Conservation (phyloP, 1,140 invertebrate genomes). For the Latrodectus geometricus region DNA sequence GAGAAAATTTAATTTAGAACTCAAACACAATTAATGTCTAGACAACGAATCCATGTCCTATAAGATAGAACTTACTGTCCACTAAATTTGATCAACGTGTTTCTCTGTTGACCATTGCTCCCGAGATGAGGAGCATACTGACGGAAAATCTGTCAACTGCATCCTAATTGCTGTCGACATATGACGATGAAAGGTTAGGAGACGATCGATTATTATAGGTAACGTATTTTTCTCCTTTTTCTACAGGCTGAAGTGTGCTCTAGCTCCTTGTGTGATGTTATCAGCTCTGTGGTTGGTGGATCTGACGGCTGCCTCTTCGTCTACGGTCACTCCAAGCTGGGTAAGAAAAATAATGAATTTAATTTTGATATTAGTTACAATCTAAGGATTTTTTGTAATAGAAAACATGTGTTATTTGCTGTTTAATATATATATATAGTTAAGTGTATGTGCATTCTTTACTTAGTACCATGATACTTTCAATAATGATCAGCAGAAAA, state of each 20-base stretch:
- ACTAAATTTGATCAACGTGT: neutral
- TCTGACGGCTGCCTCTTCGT: slow-evolving; percentile 70
- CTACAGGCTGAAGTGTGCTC: slow-evolving; percentile 71
- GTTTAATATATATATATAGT: too few species aligned
- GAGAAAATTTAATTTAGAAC: too few species aligned
- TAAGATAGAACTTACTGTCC: too few species aligned
- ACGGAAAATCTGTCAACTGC: slow-evolving; percentile 19
- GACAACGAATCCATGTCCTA: too few species aligned
- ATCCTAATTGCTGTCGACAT: slow-evolving; percentile 48
- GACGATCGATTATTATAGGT: neutral
- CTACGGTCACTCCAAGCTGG: slow-evolving; percentile 66
- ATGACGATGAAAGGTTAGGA: slow-evolving; percentile 31
- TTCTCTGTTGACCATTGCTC: neutral
- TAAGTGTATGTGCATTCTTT: too few species aligned
- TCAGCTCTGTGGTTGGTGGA: slow-evolving; percentile 70
- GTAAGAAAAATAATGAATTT: slow-evolving; percentile 17
- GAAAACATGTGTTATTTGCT: too few species aligned
- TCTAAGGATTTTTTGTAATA: neutral
- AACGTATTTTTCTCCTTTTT: slow-evolving; percentile 63
- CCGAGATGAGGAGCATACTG: neutral
- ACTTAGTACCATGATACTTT: too few species aligned
- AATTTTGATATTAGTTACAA: neutral
- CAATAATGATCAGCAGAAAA: too few species aligned
- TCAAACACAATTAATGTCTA: too few species aligned
- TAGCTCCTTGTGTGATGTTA: slow-evolving; percentile 69